Conservation (phyloP, 1,140 invertebrate species). For the Lucilia cuprina region DNA sequence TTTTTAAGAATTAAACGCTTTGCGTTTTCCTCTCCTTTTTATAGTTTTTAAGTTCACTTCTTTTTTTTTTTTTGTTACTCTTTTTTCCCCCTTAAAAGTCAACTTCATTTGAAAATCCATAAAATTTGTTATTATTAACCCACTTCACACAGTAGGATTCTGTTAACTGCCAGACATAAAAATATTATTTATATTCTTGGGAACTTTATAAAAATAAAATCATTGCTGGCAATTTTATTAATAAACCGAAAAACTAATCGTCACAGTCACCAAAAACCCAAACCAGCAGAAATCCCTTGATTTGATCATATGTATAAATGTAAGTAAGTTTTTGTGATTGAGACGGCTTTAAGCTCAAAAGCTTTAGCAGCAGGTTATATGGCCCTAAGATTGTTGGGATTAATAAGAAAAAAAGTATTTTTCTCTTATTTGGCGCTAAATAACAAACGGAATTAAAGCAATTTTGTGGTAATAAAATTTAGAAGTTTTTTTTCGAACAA, state of each 20-base stretch:
- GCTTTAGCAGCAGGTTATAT: no score
- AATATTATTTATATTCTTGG: neutral
- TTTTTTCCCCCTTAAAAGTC: neutral
- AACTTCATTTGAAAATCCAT: constrained; percentile 2
- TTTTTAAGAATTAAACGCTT: no score
- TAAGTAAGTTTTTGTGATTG: no score
- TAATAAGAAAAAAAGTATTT: no score
- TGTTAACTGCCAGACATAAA: constrained; percentile 14
- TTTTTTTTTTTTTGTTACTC: neutral
- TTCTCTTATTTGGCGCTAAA: no score
- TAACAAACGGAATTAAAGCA: no score
- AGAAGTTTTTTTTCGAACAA: no score
- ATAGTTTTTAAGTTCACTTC: neutral
- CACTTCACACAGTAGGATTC: constrained; percentile 16
- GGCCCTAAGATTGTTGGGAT: no score
- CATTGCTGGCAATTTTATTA: neutral
- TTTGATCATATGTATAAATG: no score
- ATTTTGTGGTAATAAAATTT: no score
- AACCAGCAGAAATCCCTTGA: neutral
- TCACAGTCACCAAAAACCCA: neutral
- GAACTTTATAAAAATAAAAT: neutral
- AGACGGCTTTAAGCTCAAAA: no score
- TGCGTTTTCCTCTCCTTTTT: no score
- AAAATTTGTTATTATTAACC: constrained; percentile 16
- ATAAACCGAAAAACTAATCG: neutral